phyloP scores from a whole-genome alignment of 2,113 vertebrate species.

The Pelmatolapia mariae region DNA sequence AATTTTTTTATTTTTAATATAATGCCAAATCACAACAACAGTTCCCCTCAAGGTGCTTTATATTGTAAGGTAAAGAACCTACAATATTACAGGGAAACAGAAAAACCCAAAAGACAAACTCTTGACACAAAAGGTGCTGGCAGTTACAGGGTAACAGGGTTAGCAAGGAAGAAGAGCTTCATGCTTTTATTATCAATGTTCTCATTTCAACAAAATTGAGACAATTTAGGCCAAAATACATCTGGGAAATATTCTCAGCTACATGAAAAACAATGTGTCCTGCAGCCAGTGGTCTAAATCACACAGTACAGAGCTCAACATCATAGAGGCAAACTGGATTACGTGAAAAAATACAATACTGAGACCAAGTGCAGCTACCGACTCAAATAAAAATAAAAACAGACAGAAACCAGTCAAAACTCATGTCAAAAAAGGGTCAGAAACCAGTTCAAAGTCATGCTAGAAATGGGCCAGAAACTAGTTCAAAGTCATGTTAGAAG shows the following conservation, averaged over 20 bases:
- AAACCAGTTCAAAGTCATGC: neutral
- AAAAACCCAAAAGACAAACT: neutral
- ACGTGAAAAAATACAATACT: neutral
- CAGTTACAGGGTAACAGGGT: neutral
- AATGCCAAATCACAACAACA: neutral
- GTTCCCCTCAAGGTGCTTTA: neutral
- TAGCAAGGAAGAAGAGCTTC: neutral
- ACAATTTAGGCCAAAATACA: neutral
- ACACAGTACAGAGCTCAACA: neutral
- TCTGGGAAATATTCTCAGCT: neutral
- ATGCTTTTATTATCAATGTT: neutral
- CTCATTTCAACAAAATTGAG: neutral
- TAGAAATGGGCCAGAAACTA: neutral
- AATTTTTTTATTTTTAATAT: neutral
- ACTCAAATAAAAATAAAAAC: neutral
- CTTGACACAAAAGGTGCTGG: neutral
- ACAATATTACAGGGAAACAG: neutral
- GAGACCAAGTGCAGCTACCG: accelerated
- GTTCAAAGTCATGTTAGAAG: neutral
- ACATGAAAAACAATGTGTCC: neutral
- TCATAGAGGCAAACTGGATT: neutral
- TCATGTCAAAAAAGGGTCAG: neutral
- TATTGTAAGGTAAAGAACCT: neutral
- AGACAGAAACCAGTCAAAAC: neutral
- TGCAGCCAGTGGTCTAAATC: neutral